Evolutionary conservation across 2,797 vertebrate genomes (phyloP).

Genomic region (Diceros bicornis): DNA sequence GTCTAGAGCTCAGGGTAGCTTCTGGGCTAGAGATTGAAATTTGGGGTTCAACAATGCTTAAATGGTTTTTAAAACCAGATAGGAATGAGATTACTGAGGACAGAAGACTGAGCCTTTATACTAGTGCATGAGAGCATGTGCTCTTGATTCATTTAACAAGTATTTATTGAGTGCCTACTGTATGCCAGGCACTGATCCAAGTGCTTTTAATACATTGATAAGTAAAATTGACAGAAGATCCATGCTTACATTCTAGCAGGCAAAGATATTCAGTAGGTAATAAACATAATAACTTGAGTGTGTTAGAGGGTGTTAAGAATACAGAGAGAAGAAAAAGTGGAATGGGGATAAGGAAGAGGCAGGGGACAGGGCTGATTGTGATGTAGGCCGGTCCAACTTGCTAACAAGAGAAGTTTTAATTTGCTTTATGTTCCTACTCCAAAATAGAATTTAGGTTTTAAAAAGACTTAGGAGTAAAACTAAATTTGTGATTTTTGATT

Average conservation of each 20-base stretch:
- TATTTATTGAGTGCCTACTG: neutral
- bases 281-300: neutral
- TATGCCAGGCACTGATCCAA: neutral
- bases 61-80: neutral
- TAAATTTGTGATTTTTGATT: slow-evolving; percentile 40
- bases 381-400: neutral
- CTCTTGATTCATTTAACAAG: neutral
- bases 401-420: neutral
- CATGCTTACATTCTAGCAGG: neutral
- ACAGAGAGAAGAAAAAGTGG: neutral
- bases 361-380: neutral
- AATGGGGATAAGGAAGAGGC: neutral
- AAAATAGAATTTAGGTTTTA: slow-evolving; percentile 43
- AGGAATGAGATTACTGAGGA: neutral
- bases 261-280: neutral
- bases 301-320: neutral
- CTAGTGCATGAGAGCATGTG: neutral
- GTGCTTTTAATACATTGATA: neutral
- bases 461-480: neutral
- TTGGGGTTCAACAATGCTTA: neutral
- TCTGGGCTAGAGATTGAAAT: neutral
- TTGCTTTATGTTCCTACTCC: neutral
- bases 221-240: neutral
- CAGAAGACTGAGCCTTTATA: neutral
- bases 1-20: neutral